phyloP scores from a whole-genome alignment of 2,888 invertebrate genomes.

The Cerastis rubricosa region DNA sequence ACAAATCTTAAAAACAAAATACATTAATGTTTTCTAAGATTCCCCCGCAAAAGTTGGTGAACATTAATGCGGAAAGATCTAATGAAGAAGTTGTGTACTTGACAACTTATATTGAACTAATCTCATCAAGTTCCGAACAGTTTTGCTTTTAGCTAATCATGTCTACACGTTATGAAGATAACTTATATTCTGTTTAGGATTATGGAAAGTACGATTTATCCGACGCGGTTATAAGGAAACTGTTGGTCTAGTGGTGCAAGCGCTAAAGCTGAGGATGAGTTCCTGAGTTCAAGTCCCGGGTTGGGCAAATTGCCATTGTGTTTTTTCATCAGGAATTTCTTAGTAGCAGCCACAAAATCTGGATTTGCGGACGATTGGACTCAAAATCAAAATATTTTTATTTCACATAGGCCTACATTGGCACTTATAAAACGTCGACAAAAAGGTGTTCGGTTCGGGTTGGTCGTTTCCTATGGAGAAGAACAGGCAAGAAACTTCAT shows the following conservation, averaged over 20 bases:
- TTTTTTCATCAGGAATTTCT: no score
- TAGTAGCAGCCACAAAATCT: no score
- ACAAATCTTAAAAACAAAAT: conserved; percentile 16
- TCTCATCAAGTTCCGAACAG: conserved; percentile 18
- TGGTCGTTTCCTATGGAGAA: no score
- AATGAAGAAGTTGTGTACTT: conserved; percentile 46
- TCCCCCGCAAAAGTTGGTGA: conserved; percentile 24
- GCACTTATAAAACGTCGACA: no score
- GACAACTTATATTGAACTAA: conserved; percentile 34
- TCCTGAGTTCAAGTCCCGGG: not conserved
- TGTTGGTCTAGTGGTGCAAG: not conserved
- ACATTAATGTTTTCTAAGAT: conserved; percentile 42
- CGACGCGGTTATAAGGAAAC: not conserved
- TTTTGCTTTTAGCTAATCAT: conserved; percentile 44
- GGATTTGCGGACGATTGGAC: no score
- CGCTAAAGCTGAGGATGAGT: not conserved
- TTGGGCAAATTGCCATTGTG: not conserved
- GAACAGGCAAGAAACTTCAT: no score
- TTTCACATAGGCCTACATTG: no score
- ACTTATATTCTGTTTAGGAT: conserved; percentile 19
- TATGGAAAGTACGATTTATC: conserved; percentile 8
- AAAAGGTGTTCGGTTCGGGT: no score
- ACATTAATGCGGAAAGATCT: conserved; percentile 39
- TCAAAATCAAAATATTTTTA: no score
- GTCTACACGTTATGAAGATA: not conserved